Evolutionary conservation across 2,113 vertebrate species (phyloP), one percentile per base, ranked within the genome.

Genomic region (Pteruthius melanotis): DNA sequence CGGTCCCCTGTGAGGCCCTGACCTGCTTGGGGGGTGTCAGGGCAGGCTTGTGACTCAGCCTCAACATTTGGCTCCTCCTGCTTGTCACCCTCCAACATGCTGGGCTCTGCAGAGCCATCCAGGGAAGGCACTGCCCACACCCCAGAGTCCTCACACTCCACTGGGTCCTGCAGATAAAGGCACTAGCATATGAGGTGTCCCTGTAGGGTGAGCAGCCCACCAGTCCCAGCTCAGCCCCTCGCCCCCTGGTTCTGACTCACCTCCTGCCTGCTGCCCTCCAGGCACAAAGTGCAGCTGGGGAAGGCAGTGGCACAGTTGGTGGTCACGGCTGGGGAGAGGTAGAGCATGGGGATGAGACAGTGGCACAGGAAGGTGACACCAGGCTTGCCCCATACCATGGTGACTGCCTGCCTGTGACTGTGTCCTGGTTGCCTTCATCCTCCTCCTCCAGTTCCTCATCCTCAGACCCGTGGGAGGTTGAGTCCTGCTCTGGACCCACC

Each of bases 71-170:
- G n/a, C 49, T 90, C 60, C 39, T 92, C 47, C 44, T 52, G 39
- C 35, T 84, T 27, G 0, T 13, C 2, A 0, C 7, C 40, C 1
- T 50, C 45, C 0, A 3, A 6, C 4, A 4, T 3, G 3, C 2
- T 7, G 13, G 61, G 53, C 39, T 75, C 54, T 0, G 18, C 10
- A 10, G 64, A 28, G 52, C 15, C 10, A 0, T 23, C 31, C 2
- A 3, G 19, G 5, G 24, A 4, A 6, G 57, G 10, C 33, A 2
- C 40, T 6, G 45, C 9, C 24, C 1, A 1, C 0, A 1, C 2
- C 15, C 1, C 7, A 3, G 27, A 7, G 13, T 63, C 57, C 19
- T 12, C 17, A 6, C 3, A 4, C 30, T 77, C 49, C 42, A 65
- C 78, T 2, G 20, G 11, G 9, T 60, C 78, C 96, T 94, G 88